Base-by-base conservation (phyloP, 37 sponge, comb jelly and placozoan genomes). In the Chondrilla cf. caribensis region DNA sequence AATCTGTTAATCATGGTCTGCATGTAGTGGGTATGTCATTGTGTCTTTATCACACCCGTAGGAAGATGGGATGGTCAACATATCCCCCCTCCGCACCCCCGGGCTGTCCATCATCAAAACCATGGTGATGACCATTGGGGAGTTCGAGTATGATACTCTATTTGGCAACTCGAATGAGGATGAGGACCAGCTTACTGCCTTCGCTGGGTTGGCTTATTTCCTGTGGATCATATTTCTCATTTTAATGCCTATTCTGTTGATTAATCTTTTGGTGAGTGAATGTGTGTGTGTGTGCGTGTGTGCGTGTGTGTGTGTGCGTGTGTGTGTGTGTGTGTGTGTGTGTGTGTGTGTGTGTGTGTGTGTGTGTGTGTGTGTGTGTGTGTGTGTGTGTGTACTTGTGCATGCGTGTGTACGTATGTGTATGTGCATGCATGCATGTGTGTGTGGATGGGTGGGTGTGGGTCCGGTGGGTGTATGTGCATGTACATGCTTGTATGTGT, bases 241-340 rank as follows among this genome's bases (percentile, higher is more conserved):
- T 32, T 33, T 99, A 26, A 94, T 99, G 91, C 95, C 99, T 58
- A 96, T 99, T 59, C 81, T 99, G 21, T 78, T 99, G 59, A 92
- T 87, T 67, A 99, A 99, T 76, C 76, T 99, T 38, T 83, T 99
- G 91, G 99, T 97, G 77, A 65, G 91, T 79, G 24, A 21, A n/a
- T 60, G 64, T 60, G 64, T 60, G 64, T 60, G 64, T 60, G 64
- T 60, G 64, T 60, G 64, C 15, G 64, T 60, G 64, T 60, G 64
- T 60, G 9, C 15, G 64, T 60, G 64, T 29, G 68, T 67, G 35
- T 29, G 68, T 67, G 68, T 67, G 35, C 35, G 35, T 67, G 35
- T 33, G 68, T 67, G 7, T 29, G 68, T 67, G 7, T 8, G 35
- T 67, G 7, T 4, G 68, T 29, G 32, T 29, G 35, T 4, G 14